phyloP scores from a whole-genome alignment of 2,888 invertebrate species.

The Tenthredo distinguenda region DNA sequence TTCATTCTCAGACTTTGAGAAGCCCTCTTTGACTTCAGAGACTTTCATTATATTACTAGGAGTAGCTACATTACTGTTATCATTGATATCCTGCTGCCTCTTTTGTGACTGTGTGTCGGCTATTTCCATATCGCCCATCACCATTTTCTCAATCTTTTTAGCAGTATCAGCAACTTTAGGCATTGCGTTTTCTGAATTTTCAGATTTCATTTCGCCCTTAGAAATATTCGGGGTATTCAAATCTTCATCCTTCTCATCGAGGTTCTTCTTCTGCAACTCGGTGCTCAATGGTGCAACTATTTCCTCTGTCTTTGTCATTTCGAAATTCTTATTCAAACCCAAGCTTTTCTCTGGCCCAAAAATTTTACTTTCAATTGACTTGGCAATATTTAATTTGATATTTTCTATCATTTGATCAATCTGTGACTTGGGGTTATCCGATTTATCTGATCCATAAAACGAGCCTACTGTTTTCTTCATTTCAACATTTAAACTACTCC shows the following conservation, averaged over 20 bases:
- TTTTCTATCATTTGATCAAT: constrained; percentile 76
- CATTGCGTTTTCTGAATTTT: constrained; percentile 70
- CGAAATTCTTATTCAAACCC: constrained; percentile 70
- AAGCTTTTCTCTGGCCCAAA: constrained; percentile 70
- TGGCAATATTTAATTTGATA: constrained; percentile 74
- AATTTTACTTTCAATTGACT: constrained; percentile 74
- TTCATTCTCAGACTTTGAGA: constrained; percentile 1
- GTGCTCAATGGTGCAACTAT: constrained; percentile 72
- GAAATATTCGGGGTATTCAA: constrained; percentile 67
- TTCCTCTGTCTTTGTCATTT: constrained; percentile 73
- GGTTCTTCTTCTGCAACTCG: constrained; percentile 69
- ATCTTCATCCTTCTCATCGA: constrained; percentile 56
- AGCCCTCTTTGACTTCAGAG: constrained; percentile 33
- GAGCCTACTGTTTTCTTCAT: constrained; percentile 72
- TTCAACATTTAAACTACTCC: constrained; percentile 73
- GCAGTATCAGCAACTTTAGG: constrained; percentile 77
- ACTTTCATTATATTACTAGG: constrained; percentile 31
- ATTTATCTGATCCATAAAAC: constrained; percentile 68
- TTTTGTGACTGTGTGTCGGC: constrained; percentile 68
- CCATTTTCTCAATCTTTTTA: constrained; percentile 78
- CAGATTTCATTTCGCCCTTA: constrained; percentile 65
- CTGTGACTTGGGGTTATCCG: constrained; percentile 68
- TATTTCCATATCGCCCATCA: constrained; percentile 75
- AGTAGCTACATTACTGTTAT: constrained; percentile 55
- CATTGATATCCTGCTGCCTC: constrained; percentile 61